Base-by-base conservation (phyloP, 2,113 vertebrate species). In the Lepidiolamprologus cunningtoni region DNA sequence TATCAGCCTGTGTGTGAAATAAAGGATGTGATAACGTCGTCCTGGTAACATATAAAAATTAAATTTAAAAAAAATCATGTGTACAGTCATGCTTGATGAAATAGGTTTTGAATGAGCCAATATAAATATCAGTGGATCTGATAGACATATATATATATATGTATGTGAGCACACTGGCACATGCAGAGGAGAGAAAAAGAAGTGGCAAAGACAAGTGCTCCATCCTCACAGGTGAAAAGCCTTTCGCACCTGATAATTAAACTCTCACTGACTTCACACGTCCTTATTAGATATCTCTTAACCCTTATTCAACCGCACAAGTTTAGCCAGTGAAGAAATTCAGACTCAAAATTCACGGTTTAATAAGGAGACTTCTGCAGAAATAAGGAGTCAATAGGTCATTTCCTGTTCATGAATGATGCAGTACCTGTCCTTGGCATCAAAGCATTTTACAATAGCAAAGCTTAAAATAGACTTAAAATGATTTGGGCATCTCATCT, bases 381-480 rank as follows among this genome's bases (percentile, higher is more conserved):
- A 86, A 86, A 87, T 76, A 82, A 63, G 63, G 9, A 68, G 12
- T 28, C 40, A 47, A 31, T 53, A 6, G 80, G 71, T 73, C 35
- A 21, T 3, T 83, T 71, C 52, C 78, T 82, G 23, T 82, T 87
- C 50, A 83, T 89, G 73, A 92, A 86, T 57, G 50, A 88, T 83
- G 71, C 68, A 85, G 88, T 35, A 28, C 16, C 86, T 54, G 57
- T 61, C 66, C 19, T 58, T 68, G 57, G 37, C 33, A 50, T 68
- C 79, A 52, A 37, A 91, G 35, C 35, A 16, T 83, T 88, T 89
- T 53, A 58, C 81, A 89, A 63, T 26, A 89, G 53, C 82, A 17
- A 33, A 50, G 79, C 89, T 89, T 79, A 89, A 91, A 95, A 93
- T 93, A 93, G 86, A 89, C 86, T n/a, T 76, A 14, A 76, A 76